Percentiles rank a stretch among this genome's conserved stretches.
These are phyloP conservation scores for Tipula helvola DNA, from an alignment of 2,888 invertebrate species.

Conservation along the genomic window DNA sequence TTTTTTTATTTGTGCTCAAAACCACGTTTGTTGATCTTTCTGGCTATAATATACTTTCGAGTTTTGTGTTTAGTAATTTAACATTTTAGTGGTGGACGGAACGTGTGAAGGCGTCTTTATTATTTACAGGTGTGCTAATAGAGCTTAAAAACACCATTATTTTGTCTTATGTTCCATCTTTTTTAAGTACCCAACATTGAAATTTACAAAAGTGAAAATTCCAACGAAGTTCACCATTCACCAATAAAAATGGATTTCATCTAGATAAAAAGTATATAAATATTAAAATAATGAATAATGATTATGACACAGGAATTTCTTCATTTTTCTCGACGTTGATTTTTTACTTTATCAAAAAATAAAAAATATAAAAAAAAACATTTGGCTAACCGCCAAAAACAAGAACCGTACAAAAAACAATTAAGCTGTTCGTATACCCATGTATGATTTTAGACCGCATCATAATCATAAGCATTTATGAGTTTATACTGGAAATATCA, in stretches of 20 bases:
- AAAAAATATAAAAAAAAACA: too few relatives aligned
- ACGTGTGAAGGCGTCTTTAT: too few relatives aligned
- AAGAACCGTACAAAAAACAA: background rate
- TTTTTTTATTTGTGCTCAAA: too few relatives aligned
- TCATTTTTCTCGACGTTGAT: background rate
- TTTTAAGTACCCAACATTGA: too few relatives aligned
- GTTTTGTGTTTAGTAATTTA: too few relatives aligned
- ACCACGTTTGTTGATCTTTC: too few relatives aligned
- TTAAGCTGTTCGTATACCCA: background rate
- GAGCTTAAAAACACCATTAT: too few relatives aligned
- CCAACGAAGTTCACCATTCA: background rate
- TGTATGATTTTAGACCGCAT: background rate
- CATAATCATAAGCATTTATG: background rate
- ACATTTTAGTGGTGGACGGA: too few relatives aligned
- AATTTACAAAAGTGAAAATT: too few relatives aligned
- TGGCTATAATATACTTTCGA: too few relatives aligned
- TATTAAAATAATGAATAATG: background rate
- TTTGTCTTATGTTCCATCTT: too few relatives aligned
- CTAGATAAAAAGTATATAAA: background rate
- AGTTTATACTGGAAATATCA: background rate
- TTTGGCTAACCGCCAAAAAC: background rate
- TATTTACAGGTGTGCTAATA: too few relatives aligned
- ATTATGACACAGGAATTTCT: background rate
- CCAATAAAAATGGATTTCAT: background rate
- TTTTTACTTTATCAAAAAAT: background rate